Evolutionary conservation across 2,797 vertebrate species (phyloP), one percentile per base, ranked within the genome.

Genomic region (Cercopithecus mitis): DNA sequence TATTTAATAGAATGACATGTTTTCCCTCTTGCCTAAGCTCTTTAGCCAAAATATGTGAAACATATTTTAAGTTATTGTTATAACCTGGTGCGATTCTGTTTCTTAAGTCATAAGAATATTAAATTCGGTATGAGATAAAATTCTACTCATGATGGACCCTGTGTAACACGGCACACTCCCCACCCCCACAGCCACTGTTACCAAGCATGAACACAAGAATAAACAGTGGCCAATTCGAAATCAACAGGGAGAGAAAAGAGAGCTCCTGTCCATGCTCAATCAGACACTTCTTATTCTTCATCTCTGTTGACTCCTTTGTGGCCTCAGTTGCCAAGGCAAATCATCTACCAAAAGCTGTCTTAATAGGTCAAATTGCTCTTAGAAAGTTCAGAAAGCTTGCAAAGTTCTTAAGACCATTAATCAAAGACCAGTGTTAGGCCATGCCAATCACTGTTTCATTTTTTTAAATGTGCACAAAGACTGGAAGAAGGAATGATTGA

Each of bases 401-500:
- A 25, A 67, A 73, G 14, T 82, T 89, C 67, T 86, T 70, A 67
- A 77, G 25, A 88, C 43, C 25, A 86, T 95, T 43, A 61, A 90
- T 55, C 43, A 27, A 85, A 81, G 89, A 57, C 85, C 93, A 95
- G 47, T 55, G 36, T 84, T 95, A 52, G 81, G 79, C 82, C 87
- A 70, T 9, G 76, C 79, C 96, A 84, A 95, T 91, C 96, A 67
- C 12, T 12, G 41, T 24, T 52, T 76, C 11, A 41, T 43, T 15
- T 64, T 64, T 25, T 58, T 19, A 5, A 43, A 30, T 33, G 39
- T 20, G 13, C 15, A 11, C 93, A 93, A 91, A 95, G 95, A 94
- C 87, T 47, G 39, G 33, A 94, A 97, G 90, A 98, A 87, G 92
- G 77, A 97, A 97, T 90, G 61, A 91, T 41, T 79, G 94, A 76